These are phyloP conservation scores for Bungarus multicinctus DNA, from an alignment of 2,113 vertebrate species.

Conservation along the genomic window DNA sequence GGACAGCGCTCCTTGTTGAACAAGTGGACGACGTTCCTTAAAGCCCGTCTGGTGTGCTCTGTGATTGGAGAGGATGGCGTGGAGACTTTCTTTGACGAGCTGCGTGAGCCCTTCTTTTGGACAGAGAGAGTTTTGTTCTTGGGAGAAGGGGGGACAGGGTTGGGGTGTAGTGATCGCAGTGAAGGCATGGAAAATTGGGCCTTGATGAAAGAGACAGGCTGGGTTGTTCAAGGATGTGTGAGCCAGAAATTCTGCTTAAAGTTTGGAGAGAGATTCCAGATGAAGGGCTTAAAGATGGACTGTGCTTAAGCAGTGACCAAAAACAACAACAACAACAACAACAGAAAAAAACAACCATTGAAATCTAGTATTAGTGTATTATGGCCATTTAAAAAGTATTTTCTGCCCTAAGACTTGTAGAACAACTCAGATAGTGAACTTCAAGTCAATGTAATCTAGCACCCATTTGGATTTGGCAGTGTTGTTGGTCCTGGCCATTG, in stretches of 20 bases:
- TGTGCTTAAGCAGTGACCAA: neutral
- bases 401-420: neutral
- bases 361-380: neutral
- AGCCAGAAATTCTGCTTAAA: neutral
- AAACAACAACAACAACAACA: neutral
- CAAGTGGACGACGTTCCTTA: conserved; percentile 85
- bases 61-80: conserved; percentile 80
- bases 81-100: conserved; percentile 83
- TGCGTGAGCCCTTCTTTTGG: conserved; percentile 66
- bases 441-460: neutral
- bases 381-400: neutral
- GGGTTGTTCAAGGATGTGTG: neutral
- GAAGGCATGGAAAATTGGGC: neutral
- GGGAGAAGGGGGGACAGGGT: neutral
- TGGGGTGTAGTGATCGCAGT: neutral
- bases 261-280: neutral
- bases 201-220: neutral
- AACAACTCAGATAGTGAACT: neutral
- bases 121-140: neutral
- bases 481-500: neutral
- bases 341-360: too few relatives aligned
- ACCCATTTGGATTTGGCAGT: neutral
- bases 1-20: conserved; percentile 82
- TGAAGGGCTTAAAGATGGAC: neutral
- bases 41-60: conserved; percentile 81